Conservation (phyloP, 2,888 invertebrate genomes). For the Drosophila aldrichi region DNA sequence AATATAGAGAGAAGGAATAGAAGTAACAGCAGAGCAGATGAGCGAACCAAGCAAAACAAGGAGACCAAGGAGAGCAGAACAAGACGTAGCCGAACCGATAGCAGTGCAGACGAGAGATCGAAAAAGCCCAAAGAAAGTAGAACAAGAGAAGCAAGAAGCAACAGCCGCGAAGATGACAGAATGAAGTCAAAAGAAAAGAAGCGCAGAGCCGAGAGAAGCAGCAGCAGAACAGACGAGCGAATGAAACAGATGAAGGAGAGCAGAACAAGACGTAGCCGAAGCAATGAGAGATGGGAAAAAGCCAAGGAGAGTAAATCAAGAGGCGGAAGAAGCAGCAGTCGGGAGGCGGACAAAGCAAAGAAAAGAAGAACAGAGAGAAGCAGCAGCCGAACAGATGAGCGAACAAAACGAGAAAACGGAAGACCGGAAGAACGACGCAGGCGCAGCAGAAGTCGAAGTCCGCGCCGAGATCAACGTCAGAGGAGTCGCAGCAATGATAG, state of each 20-base stretch:
- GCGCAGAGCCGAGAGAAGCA: no score
- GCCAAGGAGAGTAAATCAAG: neutral
- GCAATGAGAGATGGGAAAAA: neutral
- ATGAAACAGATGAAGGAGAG: neutral
- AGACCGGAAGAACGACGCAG: neutral
- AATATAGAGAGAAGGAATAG: neutral
- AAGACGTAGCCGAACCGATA: neutral
- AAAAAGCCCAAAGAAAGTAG: neutral
- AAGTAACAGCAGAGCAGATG: conserved; percentile 20
- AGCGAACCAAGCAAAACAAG: neutral
- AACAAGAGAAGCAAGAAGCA: neutral
- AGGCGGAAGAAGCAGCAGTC: neutral
- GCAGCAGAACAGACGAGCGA: conserved; percentile 7
- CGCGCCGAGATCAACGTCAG: conserved; percentile 15
- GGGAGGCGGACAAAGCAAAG: neutral
- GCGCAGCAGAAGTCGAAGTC: conserved; percentile 33
- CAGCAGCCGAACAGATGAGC: conserved; percentile 3
- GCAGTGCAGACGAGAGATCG: conserved; percentile 7
- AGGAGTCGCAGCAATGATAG: conserved; percentile 19
- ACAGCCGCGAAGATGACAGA: no score
- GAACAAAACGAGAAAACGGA: neutral
- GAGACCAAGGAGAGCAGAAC: conserved; percentile 16
- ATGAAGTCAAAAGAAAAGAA: no score
- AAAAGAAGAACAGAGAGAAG: conserved; percentile 12
- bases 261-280: neutral